Base-by-base conservation (phyloP, 2,797 vertebrate species). In the Knipowitschia caucasica region DNA sequence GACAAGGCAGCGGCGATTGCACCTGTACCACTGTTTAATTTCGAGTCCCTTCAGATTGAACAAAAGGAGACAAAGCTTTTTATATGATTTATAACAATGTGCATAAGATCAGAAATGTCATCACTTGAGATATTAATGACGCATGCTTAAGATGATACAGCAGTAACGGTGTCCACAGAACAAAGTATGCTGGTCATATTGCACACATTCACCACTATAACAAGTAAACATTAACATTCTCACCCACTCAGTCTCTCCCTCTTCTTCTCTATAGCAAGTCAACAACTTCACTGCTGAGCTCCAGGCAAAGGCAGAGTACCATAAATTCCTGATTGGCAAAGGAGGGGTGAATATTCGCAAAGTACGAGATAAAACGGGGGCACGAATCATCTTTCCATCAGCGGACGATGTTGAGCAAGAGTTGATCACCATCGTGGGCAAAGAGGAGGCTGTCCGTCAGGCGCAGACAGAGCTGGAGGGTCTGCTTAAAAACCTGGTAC, bases 401-500 rank as follows among this genome's bases (percentile, higher is more conserved):
- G 71, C 84, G 0, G 90, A 92, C 0, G 89, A 93, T 44, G 78
- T 76, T 0, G 87, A 92, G 75, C 90, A 91, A 78, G 90, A 92
- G 44, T 70, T 90, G 54, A 89, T 93, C 81, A 93, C 90, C 57
- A 92, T 93, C 1, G 84, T 90, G 11, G 92, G 91, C 46, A 88
- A 86, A 36, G 88, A 93, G 62, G 90, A 92, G 12, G 86, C 91
- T 0, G 89, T 93, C 0, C 84, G 73, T 43, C 81, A 81, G 15
- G 88, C 90, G 1, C 89, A 91, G 81, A 91, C 77, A 44, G 88
- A 91, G 60, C 73, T 93, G 75, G 90, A 91, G 47, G 73, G 25
- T 34, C 88, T 93, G 40, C 86, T 93, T 33, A 90, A 91, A 70
- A 92, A 91, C 71, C 81, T 93, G 89, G 91, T 92, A 76, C 60